Percentiles rank a stretch among this genome's conserved stretches.
These are phyloP conservation scores for Caenorhabditis auriculariae DNA, from an alignment of 2,888 invertebrate species.

Conservation along the genomic window DNA sequence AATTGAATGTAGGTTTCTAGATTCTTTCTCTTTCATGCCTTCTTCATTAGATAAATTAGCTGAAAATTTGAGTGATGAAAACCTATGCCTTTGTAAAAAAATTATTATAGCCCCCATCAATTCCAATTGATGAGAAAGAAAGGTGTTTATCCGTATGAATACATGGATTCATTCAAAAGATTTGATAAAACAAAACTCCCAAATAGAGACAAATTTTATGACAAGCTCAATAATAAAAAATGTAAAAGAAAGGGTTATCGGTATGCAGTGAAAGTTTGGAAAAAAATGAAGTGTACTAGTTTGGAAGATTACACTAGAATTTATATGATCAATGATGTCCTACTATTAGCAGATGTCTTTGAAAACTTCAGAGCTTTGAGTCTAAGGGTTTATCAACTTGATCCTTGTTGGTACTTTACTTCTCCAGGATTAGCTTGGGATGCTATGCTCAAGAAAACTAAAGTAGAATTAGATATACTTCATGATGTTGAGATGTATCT, in stretches of 20 bases:
- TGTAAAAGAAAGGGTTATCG: constrained; percentile 29
- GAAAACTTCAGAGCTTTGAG: constrained; percentile 56
- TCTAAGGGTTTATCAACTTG: constrained; percentile 45
- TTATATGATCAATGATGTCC: constrained; percentile 50
- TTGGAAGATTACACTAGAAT: constrained; percentile 43
- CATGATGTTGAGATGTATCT: constrained; percentile 50
- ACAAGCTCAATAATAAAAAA: constrained; percentile 21
- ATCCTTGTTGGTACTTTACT: constrained; percentile 55
- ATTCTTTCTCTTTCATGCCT: constrained; percentile 32
- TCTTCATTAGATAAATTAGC: constrained; percentile 27
- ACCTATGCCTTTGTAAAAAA: constrained; percentile 15
- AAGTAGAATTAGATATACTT: constrained; percentile 48
- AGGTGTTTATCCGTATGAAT: constrained; percentile 60
- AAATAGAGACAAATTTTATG: constrained; percentile 25
- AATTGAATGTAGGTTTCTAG: constrained; percentile 41
- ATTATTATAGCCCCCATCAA: constrained; percentile 6
- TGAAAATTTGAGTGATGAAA: constrained; percentile 31
- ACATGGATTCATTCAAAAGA: constrained; percentile 46
- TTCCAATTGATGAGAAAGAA: constrained; percentile 37
- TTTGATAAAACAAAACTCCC: constrained; percentile 49
- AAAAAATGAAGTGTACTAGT: constrained; percentile 36
- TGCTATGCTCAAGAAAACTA: constrained; percentile 52
- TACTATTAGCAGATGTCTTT: constrained; percentile 60
- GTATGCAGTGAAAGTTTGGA: constrained; percentile 46
- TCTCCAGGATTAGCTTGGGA: constrained; percentile 59